phyloP scores from a whole-genome alignment of 2,113 vertebrate species.

The Dendropsophus ebraccatus region DNA sequence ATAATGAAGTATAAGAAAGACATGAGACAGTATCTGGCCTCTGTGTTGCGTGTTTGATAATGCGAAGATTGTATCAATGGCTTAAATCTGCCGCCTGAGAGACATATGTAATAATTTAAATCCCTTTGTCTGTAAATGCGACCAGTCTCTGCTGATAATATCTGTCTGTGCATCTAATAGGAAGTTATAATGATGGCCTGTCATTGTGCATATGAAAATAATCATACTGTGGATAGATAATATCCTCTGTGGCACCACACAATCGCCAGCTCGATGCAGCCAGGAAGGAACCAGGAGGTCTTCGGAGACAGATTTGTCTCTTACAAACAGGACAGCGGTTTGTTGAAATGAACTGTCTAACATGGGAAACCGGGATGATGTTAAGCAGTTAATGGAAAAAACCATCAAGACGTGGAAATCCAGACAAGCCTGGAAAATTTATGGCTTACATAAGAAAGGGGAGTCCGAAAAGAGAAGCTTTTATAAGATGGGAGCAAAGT shows the following conservation, averaged over 20 bases:
- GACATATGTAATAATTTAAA: slow-evolving; percentile 45
- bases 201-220: slow-evolving; percentile 51
- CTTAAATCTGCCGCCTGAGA: slow-evolving; percentile 31
- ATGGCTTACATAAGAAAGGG: not conserved
- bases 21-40: slow-evolving; percentile 4
- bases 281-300: slow-evolving; percentile 1
- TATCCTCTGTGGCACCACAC: slow-evolving; percentile 48
- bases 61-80: slow-evolving; percentile 36
- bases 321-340: slow-evolving; percentile 3
- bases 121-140: slow-evolving; percentile 29
- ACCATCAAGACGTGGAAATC: slow-evolving; percentile 5
- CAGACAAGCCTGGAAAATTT: not conserved
- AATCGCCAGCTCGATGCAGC: slow-evolving; percentile 47
- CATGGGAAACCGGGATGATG: slow-evolving; percentile 9
- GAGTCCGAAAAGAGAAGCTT: not conserved
- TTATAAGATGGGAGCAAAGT: not conserved
- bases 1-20: not conserved
- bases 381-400: not conserved
- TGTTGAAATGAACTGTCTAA: slow-evolving; percentile 8
- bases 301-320: slow-evolving; percentile 13
- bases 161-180: slow-evolving; percentile 43
- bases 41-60: slow-evolving; percentile 27
- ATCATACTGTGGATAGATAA: slow-evolving; percentile 56
- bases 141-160: slow-evolving; percentile 15
- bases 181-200: slow-evolving; percentile 35